These are phyloP conservation scores for Engraulis encrasicolus DNA, from an alignment of 2,113 vertebrate species.

Conservation along the genomic window DNA sequence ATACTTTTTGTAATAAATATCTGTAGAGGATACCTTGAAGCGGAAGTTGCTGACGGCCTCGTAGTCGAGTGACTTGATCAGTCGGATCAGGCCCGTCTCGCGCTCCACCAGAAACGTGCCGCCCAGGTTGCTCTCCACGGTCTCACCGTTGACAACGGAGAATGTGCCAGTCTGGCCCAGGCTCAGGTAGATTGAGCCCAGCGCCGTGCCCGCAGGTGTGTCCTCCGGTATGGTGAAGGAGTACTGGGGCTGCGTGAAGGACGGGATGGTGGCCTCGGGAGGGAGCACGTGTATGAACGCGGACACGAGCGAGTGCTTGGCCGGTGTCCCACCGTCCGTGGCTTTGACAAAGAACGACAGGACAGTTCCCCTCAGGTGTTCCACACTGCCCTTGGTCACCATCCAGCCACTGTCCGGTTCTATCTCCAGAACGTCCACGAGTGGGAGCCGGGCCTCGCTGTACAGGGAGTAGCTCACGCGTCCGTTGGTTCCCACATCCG, in stretches of 20 bases:
- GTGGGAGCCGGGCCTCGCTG: slow-evolving; percentile 87
- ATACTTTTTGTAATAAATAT: no score
- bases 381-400: slow-evolving; percentile 92
- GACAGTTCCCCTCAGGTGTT: slow-evolving; percentile 87
- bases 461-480: slow-evolving; percentile 92
- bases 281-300: slow-evolving; percentile 95
- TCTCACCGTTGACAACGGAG: slow-evolving; percentile 82
- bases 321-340: slow-evolving; percentile 86
- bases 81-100: slow-evolving; percentile 85
- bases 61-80: slow-evolving; percentile 88
- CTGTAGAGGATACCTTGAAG: no score
- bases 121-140: slow-evolving; percentile 85
- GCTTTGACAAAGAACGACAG: slow-evolving; percentile 97
- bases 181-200: slow-evolving; percentile 86
- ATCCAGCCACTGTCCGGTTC: slow-evolving; percentile 98
- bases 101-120: slow-evolving; percentile 87
- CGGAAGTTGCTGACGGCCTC: slow-evolving; percentile 83
- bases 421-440: slow-evolving; percentile 92
- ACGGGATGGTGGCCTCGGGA: slow-evolving; percentile 83
- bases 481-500: slow-evolving; percentile 88
- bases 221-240: slow-evolving; percentile 91
- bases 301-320: slow-evolving; percentile 91
- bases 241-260: slow-evolving; percentile 93
- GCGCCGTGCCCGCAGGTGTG: slow-evolving; percentile 81
- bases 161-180: slow-evolving; percentile 80